phyloP scores from a whole-genome alignment of 2,888 invertebrate genomes.

The Brenthis daphne region DNA sequence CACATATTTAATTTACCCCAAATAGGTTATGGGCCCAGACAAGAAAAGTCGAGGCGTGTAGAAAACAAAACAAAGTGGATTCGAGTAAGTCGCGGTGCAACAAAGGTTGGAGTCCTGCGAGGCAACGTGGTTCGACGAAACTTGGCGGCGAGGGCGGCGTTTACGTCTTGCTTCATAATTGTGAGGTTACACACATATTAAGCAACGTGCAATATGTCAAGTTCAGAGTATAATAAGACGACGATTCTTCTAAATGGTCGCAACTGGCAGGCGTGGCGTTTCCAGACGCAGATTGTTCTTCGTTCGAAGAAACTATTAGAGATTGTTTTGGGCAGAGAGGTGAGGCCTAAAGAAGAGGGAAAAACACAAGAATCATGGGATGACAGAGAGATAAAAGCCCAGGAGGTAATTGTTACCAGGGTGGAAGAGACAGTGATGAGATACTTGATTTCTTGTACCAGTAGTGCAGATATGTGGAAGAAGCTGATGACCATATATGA shows the following conservation, averaged over 20 bases:
- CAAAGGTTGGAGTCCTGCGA: constrained; percentile 1
- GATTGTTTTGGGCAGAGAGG: neutral
- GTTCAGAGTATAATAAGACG: constrained; percentile 3
- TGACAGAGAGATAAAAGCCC: constrained; percentile 26
- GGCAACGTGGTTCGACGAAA: constrained; percentile 1
- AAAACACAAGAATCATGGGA: constrained; percentile 35
- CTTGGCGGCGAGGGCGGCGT: neutral
- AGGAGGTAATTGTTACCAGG: constrained; percentile 24
- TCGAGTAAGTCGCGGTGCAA: neutral
- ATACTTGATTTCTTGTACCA: constrained; percentile 42
- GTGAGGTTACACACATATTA: neutral
- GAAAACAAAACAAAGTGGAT: too few relatives aligned
- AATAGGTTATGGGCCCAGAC: too few relatives aligned
- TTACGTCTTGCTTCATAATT: neutral
- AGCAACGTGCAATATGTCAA: constrained; percentile 1
- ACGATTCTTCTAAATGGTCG: neutral
- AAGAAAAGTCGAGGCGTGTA: too few relatives aligned
- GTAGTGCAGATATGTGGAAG: constrained; percentile 46
- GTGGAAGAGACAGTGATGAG: constrained; percentile 42
- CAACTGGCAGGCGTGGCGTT: constrained; percentile 1
- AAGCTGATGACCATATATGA: constrained; percentile 44
- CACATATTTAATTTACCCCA: too few relatives aligned
- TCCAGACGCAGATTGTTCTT: constrained; percentile 3
- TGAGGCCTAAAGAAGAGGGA: constrained; percentile 5
- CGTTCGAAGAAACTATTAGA: constrained; percentile 12